Percentiles rank a stretch among this genome's conserved stretches.
Evolutionary conservation across 2,113 vertebrate species (phyloP).

Genomic region (Erythrolamprus reginae): DNA sequence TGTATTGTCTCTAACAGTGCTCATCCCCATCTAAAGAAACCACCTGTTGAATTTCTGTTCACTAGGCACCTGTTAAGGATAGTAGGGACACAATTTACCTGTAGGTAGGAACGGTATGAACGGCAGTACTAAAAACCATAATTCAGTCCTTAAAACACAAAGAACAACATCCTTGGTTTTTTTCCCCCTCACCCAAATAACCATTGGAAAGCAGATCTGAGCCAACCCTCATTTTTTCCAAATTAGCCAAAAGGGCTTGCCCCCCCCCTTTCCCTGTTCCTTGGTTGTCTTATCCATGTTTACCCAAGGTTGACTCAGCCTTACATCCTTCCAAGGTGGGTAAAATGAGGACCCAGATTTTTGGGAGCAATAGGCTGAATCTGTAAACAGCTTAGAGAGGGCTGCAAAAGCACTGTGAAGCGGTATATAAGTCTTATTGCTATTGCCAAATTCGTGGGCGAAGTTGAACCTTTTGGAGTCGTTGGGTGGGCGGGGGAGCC

Average conservation of each 20-base stretch:
- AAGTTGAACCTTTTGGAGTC: not conserved
- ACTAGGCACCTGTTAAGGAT: not conserved
- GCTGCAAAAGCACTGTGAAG: too few species aligned
- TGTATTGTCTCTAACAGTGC: not conserved
- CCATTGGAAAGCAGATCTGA: not conserved
- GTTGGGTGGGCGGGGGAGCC: not conserved
- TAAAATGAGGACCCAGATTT: too few species aligned
- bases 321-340: too few species aligned
- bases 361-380: too few species aligned
- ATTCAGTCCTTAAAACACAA: not conserved
- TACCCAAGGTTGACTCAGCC: too few species aligned
- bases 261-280: not conserved
- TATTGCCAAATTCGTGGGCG: too few species aligned
- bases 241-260: too few species aligned
- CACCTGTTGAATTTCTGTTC: not conserved
- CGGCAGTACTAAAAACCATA: not conserved
- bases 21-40: not conserved
- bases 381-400: too few species aligned
- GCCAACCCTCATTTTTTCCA: not conserved
- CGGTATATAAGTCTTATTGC: too few species aligned
- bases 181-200: not conserved
- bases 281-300: not conserved
- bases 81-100: too few species aligned
- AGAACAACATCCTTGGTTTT: not conserved
- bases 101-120: not conserved